These are phyloP conservation scores for Candidula unifasciata DNA, from an alignment of 2,888 invertebrate genomes.

Conservation along the genomic window DNA sequence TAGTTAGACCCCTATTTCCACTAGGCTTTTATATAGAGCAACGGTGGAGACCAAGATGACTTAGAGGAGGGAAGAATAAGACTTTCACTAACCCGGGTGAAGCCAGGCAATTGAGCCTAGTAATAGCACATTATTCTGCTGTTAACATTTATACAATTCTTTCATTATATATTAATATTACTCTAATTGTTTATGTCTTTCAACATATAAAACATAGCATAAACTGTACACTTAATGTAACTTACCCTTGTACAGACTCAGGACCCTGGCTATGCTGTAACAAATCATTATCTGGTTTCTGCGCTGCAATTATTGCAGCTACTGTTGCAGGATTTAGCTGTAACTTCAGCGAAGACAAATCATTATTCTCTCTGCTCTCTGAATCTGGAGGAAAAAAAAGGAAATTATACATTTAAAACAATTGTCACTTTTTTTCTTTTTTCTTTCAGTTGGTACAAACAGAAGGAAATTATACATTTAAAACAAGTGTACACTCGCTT, in stretches of 20 bases:
- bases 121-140: too few relatives aligned
- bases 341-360: slow-evolving; percentile 31
- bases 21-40: too few relatives aligned
- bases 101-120: too few relatives aligned
- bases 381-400: neutral
- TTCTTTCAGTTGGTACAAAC: neutral
- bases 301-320: slow-evolving; percentile 49
- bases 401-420: neutral
- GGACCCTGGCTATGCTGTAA: too few relatives aligned
- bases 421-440: neutral
- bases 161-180: neutral
- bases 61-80: too few relatives aligned
- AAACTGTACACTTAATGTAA: neutral
- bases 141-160: neutral
- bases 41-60: too few relatives aligned
- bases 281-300: neutral
- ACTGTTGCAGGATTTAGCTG: slow-evolving; percentile 35
- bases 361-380: slow-evolving; percentile 20
- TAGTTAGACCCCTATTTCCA: too few relatives aligned
- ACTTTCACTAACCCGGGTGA: too few relatives aligned
- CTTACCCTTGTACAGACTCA: neutral
- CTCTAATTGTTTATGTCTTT: neutral
- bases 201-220: neutral
- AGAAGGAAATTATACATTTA: neutral
- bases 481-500: neutral